Base-by-base conservation (phyloP, 2,113 vertebrate species). In the Corydoras maculifer region DNA sequence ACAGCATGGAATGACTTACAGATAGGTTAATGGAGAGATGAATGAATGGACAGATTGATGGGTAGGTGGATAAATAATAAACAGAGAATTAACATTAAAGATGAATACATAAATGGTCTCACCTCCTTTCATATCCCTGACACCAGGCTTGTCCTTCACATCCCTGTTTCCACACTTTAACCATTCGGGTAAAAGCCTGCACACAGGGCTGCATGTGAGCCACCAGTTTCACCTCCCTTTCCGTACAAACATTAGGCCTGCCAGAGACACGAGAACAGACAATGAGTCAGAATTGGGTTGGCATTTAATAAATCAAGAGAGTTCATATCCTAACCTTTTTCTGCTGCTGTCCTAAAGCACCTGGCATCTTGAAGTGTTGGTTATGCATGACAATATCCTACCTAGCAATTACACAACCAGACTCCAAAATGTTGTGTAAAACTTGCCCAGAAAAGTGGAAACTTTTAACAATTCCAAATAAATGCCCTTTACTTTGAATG, bases 191-290 rank as follows among this genome's bases (percentile, higher is more conserved):
- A 76, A 93, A 89, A 54, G 91, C 90, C 76, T 82, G 94, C 71
- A 91, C 84, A 0, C 92, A 93, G 0, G 94, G 95, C 86, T 93
- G 93, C 82, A 81, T 91, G 61, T 84, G 94, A 68, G 90, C 90
- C 49, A 93, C 90, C 48, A 94, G 70, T 0, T 78, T 88, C 86
- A 93, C 84, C 86, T 93, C 86, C 80, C 70, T 88, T 82, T 91
- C 89, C 0, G 83, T 72, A 0, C 96, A 98, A 70, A 98, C 95
- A 0, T 98, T 94, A 0, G 93, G 91, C 95, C 96, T 98, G 86
- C 8, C 54, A 58, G 32, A 48, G 74, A 65, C 10, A 69, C 50
- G 64, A 72, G 73, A 77, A 83, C 72, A 78, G 73, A 76, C 68
- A 3, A 68, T 25, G 49, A 48, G 79, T 85, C 77, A 79, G 77